Evolutionary conservation across 1,140 invertebrate genomes (phyloP), one percentile per base, ranked within the genome.

Genomic region (Tribolium castaneum): DNA sequence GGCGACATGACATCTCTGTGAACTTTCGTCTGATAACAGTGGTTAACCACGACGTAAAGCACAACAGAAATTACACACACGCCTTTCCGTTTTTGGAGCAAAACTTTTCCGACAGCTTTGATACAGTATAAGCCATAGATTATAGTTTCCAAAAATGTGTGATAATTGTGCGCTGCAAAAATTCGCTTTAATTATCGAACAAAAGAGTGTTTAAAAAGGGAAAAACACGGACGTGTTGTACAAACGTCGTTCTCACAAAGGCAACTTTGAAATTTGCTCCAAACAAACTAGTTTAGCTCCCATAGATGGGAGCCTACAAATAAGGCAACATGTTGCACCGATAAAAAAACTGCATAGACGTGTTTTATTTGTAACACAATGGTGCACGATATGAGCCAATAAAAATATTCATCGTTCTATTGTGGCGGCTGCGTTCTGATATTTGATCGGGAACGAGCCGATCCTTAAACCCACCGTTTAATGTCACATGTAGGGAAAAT

Each of bases 361-460:
- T 66, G 54, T 59, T 59, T 59, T 59, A 59, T 59, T 22, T 25
- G 54, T 22, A 59, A 19, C 54, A 66, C 59, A 66, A 35, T 35
- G 59, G 22, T 5, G 16, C 30, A 66, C 59, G 59, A 66, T 35
- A 66, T 66, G 59, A 13, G 19, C 25, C 59, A 66, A 66, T 66
- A 66, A 66, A 66, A 66, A 66, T 66, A 66, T 66, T 35, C 59
- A 66, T 66, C 59, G 59, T 35, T 3, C 59, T 22, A 59, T 59
- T 59, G 54, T 59, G 54, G 10, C 54, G 3, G 1, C 19, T 22
- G 30, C 30, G 12, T 34, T 66, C 30, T 9, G 59, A 66, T 66
- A 66, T 66, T 66, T 66, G 59, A 66, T 35, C 59, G 59, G 59
- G 54, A 30, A 66, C 12, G 59, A 66, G 59, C 25, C 19, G 52